A percentile compares a stretch with the other conserved stretches of the same genome.
Conservation (phyloP, 2,797 vertebrate species). For the Neoniphon sammara region DNA sequence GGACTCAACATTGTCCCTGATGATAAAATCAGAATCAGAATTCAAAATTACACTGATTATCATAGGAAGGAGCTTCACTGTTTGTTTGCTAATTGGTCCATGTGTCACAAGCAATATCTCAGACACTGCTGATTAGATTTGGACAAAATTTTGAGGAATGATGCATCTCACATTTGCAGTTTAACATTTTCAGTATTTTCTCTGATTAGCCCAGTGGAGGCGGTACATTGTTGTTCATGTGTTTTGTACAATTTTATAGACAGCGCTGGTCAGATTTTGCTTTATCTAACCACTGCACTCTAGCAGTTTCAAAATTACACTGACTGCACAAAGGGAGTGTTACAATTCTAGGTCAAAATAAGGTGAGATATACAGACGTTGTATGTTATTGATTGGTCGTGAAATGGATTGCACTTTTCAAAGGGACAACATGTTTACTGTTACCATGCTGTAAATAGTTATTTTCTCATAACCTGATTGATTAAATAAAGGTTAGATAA, state of each 20-base stretch:
- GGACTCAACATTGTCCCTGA: background rate
- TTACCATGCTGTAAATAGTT: background rate
- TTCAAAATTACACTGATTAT: no score
- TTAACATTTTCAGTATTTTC: background rate
- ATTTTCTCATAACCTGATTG: slow-evolving; percentile 7
- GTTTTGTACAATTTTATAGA: no score
- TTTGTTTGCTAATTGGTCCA: no score
- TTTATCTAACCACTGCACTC: no score
- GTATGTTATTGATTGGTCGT: background rate
- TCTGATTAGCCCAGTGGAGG: background rate
- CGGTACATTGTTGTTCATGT: no score
- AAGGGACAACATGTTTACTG: background rate
- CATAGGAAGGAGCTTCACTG: no score
- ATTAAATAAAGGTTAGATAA: slow-evolving; percentile 7
- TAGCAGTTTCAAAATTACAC: no score
- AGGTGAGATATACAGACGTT: background rate
- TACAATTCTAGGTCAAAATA: background rate
- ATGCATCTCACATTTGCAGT: background rate
- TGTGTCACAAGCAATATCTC: no score
- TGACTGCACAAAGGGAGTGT: no score
- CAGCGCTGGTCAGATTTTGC: no score
- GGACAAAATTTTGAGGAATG: background rate
- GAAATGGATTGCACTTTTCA: background rate
- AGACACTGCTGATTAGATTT: background rate
- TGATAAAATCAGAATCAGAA: no score